Percentiles rank a stretch among this genome's conserved stretches.
These are phyloP conservation scores for Oreotragus oreotragus DNA, from an alignment of 2,113 vertebrate genomes.

Conservation along the genomic window DNA sequence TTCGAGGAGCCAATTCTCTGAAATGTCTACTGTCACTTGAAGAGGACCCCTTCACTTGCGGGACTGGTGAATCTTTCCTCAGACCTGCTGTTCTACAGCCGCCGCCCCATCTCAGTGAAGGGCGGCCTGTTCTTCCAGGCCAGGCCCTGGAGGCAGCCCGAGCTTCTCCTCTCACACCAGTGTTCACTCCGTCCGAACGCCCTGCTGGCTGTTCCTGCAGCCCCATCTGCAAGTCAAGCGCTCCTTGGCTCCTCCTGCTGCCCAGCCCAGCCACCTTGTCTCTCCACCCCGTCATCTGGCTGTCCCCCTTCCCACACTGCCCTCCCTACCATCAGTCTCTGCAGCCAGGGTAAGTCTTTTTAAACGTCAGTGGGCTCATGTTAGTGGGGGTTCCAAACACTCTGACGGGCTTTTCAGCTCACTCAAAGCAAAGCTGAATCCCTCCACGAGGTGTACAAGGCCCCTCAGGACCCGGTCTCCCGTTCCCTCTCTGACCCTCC, in stretches of 20 bases:
- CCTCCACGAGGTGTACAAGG: neutral
- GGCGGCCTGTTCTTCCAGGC: neutral
- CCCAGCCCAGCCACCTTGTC: neutral
- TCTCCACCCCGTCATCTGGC: neutral
- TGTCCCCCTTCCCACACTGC: neutral
- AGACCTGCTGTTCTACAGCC: neutral
- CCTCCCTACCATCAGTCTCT: neutral
- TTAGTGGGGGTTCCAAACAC: neutral
- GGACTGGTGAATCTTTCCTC: neutral
- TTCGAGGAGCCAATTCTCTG: neutral
- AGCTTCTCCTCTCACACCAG: neutral
- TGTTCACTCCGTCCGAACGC: neutral
- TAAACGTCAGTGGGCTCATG: neutral
- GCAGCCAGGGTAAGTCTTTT: neutral
- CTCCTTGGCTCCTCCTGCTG: neutral
- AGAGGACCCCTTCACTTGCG: neutral
- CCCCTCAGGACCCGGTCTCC: neutral
- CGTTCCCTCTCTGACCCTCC: neutral
- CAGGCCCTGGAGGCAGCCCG: neutral
- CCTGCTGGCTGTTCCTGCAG: neutral
- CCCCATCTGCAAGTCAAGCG: accelerated
- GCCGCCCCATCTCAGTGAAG: neutral
- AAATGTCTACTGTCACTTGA: neutral
- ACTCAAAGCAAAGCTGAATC: neutral
- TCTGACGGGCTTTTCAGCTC: neutral